phyloP scores from a whole-genome alignment of 2,113 vertebrate genomes.

The Acrocephalus arundinaceus region DNA sequence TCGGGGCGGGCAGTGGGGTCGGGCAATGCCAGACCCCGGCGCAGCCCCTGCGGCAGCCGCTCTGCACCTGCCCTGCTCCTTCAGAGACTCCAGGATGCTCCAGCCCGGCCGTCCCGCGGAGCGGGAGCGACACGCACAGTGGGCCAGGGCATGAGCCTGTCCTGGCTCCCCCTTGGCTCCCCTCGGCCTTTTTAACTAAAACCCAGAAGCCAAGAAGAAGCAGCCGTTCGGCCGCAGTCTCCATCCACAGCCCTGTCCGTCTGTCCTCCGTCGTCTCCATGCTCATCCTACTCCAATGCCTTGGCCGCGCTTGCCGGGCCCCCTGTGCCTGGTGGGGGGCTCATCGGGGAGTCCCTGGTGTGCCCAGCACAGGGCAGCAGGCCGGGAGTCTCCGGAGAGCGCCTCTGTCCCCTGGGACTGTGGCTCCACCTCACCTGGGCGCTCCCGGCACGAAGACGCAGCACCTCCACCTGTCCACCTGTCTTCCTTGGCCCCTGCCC shows the following conservation, averaged over 20 bases:
- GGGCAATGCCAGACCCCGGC: not conserved
- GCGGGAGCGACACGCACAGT: conserved; percentile 49
- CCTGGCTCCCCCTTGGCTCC: conserved; percentile 42
- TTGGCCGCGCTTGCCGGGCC: not conserved
- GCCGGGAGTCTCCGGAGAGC: not conserved
- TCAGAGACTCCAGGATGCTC: conserved; percentile 39
- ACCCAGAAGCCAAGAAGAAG: conserved; percentile 62
- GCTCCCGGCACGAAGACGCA: not conserved
- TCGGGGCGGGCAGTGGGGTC: not conserved
- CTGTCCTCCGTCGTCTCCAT: conserved; percentile 15
- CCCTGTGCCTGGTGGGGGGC: not conserved
- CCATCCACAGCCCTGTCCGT: conserved; percentile 63
- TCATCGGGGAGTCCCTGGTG: fast-evolving
- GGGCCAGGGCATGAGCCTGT: conserved; percentile 36
- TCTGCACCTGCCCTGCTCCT: not conserved
- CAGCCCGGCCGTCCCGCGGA: not conserved
- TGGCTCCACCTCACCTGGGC: fast-evolving
- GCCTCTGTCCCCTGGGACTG: not conserved
- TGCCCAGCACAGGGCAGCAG: not conserved
- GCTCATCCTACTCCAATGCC: conserved; percentile 42
- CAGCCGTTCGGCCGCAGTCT: conserved; percentile 31
- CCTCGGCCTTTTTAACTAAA: conserved; percentile 73
- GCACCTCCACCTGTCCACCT: not conserved
- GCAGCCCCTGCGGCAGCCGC: not conserved
- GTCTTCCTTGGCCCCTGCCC: not conserved